Evolutionary conservation across 1,140 invertebrate genomes (phyloP), one percentile per base, ranked within the genome.

Genomic region (Drosophila mojavensis): DNA sequence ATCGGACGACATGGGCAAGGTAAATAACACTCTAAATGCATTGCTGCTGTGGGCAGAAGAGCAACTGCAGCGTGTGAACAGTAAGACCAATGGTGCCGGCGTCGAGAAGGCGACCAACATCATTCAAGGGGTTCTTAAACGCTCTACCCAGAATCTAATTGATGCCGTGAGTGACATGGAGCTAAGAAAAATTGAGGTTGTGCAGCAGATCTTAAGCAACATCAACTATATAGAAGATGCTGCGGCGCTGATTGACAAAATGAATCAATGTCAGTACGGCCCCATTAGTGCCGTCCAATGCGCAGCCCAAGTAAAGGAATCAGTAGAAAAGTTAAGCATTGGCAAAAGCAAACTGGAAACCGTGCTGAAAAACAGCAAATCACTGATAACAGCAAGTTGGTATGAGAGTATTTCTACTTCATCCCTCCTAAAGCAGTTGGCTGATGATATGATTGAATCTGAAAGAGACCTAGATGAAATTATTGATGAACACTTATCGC

Each of bases 61-160:
- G 4, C 76, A 86, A 33, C 30, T 86, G 41, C n/a, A 74, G 0
- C 54, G 65, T 5, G 83, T 79, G 1, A 53, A 78, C 13, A 11
- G 53, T 6, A 4, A 7, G 11, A 77, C 75, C 26, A 33, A 33
- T 6, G 24, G 60, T 4, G 82, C 3, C 1, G 72, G 64, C 10
- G n/a, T 20, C 6, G 15, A 17, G 0, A 26, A 51, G 6, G 81
- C 81, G 5, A 30, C 56, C 5, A 54, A 53, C 0, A 11, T 86
- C 7, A 41, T 79, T 9, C 20, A 67, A 4, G 50, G 15, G 4
- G 17, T 85, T 10, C 9, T 39, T 6, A 26, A 33, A 15, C 36
- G 56, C 0, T 78, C 66, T n/a, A 5, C 5, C 9, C 6, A n/a
- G 3, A 45, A 48, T 6, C 33, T 81, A 5, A 13, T 56, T 11